A percentile compares a stretch with the other conserved stretches of the same genome.
These are phyloP conservation scores for Notospermus geniculatus DNA, from an alignment of 1,140 invertebrate species.

Conservation along the genomic window DNA sequence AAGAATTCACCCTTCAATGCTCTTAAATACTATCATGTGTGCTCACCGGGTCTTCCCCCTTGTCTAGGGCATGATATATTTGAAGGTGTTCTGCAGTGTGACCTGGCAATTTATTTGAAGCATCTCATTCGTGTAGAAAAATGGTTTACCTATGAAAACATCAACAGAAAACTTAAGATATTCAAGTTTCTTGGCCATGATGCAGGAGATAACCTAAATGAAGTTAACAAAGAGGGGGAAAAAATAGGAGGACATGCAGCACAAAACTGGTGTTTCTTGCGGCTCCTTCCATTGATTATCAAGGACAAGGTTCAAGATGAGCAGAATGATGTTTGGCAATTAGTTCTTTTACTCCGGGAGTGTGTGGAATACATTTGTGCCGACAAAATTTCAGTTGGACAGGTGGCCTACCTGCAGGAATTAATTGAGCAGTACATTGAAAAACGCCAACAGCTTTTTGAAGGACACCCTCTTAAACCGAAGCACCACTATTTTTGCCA, in stretches of 20 bases:
- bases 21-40: background rate
- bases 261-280: conserved; percentile 14
- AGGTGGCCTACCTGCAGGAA: conserved; percentile 5
- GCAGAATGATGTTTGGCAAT: conserved; percentile 3
- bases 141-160: conserved; percentile 8
- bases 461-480: background rate
- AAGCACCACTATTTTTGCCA: conserved; percentile 8
- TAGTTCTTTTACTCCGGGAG: conserved; percentile 6
- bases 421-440: background rate
- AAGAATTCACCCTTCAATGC: background rate
- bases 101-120: conserved; percentile 3
- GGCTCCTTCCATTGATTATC: conserved; percentile 8
- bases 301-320: conserved; percentile 4
- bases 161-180: conserved; percentile 1
- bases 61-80: conserved; percentile 7
- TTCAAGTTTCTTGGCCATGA: conserved; percentile 1
- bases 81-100: background rate
- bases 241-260: conserved; percentile 10
- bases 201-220: conserved; percentile 2
- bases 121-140: conserved; percentile 7
- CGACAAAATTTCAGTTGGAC: background rate
- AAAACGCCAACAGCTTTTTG: background rate
- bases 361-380: conserved; percentile 10
- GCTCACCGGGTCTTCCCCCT: background rate
- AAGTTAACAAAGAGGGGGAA: background rate